phyloP scores from a whole-genome alignment of 2,113 vertebrate genomes.

The Zosterops lateralis region DNA sequence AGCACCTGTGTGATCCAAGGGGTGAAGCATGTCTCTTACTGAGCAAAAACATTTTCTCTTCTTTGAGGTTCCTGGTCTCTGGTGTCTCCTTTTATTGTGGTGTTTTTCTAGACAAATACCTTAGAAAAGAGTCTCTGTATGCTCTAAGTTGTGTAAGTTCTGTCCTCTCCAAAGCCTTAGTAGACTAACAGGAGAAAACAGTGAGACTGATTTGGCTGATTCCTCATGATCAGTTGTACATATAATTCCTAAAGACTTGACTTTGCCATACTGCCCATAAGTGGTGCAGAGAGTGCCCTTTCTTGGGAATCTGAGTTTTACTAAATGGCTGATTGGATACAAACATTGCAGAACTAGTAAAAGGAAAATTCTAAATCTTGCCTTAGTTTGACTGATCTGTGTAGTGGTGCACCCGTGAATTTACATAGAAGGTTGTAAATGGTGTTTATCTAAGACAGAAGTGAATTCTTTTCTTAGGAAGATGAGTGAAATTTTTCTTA shows the following conservation, averaged over 20 bases:
- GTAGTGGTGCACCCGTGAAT: not conserved
- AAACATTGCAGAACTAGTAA: not conserved
- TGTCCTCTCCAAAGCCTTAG: not conserved
- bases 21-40: not conserved
- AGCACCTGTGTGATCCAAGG: not conserved
- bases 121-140: not conserved
- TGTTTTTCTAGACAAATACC: not conserved
- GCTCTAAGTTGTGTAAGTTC: not conserved
- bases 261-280: rapidly evolving
- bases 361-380: not conserved
- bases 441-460: not conserved
- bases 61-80: not conserved
- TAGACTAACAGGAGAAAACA: not conserved
- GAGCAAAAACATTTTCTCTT: not conserved
- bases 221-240: rapidly evolving
- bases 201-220: not conserved
- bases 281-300: not conserved
- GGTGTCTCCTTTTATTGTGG: not conserved
- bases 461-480: not conserved
- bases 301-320: not conserved
- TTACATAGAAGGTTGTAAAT: not conserved
- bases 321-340: not conserved
- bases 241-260: not conserved
- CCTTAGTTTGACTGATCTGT: not conserved
- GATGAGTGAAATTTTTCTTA: not conserved